A percentile compares a stretch with the other conserved stretches of the same genome.
Conservation (phyloP, 1,140 invertebrate species). For the Bombus turneri region DNA sequence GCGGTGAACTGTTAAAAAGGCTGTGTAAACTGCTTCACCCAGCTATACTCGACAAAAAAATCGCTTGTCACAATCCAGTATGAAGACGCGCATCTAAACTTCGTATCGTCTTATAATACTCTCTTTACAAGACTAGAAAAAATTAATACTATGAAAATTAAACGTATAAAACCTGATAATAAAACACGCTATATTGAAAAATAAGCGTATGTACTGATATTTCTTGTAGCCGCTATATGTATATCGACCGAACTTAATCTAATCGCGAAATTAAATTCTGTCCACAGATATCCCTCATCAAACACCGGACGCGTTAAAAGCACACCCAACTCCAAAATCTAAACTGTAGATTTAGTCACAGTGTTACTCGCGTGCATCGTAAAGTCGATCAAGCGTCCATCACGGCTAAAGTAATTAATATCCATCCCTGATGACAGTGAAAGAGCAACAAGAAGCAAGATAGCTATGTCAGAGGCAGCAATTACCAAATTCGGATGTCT, state of each 20-base stretch:
- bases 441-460: background rate
- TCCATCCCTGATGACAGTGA: background rate
- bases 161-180: too few relatives aligned
- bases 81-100: too few relatives aligned
- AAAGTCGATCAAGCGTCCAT: background rate
- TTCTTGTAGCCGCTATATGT: too few relatives aligned
- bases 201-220: too few relatives aligned
- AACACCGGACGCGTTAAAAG: background rate
- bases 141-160: too few relatives aligned
- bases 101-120: too few relatives aligned
- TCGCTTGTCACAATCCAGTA: too few relatives aligned
- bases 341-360: background rate
- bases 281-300: background rate
- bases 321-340: background rate
- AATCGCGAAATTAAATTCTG: background rate
- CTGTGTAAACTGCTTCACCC: background rate
- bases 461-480: slow-evolving; percentile 5
- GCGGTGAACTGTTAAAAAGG: slow-evolving; percentile 41
- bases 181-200: too few relatives aligned
- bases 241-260: background rate
- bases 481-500: slow-evolving; percentile 32
- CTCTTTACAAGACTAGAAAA: too few relatives aligned
- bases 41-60: background rate
- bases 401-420: slow-evolving; percentile 26
- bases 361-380: background rate